These are phyloP conservation scores for Rana temporaria DNA, from an alignment of 2,113 vertebrate genomes.

Conservation along the genomic window DNA sequence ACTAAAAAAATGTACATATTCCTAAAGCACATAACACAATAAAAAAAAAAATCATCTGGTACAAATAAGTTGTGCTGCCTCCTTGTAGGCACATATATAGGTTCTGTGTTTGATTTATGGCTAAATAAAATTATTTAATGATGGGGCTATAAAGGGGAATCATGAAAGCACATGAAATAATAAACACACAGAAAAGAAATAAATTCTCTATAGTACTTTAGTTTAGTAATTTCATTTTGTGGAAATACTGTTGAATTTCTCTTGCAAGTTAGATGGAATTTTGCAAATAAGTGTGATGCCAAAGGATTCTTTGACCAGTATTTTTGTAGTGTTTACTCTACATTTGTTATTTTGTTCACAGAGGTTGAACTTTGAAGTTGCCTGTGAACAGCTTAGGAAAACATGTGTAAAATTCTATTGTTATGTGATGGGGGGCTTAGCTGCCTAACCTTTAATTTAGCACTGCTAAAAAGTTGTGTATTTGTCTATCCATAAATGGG, in stretches of 20 bases:
- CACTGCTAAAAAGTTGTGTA: neutral
- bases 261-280: neutral
- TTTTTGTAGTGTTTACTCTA: conserved; percentile 1
- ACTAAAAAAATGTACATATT: neutral
- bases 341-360: neutral
- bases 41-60: conserved; percentile 32
- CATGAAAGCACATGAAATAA: neutral
- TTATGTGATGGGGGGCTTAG: neutral
- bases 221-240: neutral
- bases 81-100: neutral
- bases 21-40: neutral
- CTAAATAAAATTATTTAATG: conserved; percentile 1
- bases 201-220: neutral
- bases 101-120: neutral
- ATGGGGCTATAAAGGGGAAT: neutral
- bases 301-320: neutral
- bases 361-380: conserved; percentile 6
- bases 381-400: neutral
- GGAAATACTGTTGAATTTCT: neutral
- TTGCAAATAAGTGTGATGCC: neutral
- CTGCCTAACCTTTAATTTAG: neutral
- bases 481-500: neutral
- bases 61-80: conserved; percentile 13
- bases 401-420: neutral
- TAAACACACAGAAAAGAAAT: neutral